phyloP scores from a whole-genome alignment of 2,113 vertebrate species.

The Empidonax alnorum region DNA sequence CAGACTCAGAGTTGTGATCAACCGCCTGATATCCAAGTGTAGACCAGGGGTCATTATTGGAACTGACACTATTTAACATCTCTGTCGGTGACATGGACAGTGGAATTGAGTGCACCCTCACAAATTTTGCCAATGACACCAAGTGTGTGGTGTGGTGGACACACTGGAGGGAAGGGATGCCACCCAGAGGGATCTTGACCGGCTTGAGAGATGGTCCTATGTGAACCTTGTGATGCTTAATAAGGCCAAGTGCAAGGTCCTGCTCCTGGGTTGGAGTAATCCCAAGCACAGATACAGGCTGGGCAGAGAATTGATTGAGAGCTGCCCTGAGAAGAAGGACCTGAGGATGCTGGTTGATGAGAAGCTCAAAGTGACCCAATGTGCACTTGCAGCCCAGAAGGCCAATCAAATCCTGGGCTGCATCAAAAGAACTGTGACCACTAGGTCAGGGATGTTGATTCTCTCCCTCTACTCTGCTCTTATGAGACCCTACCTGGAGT shows the following conservation, averaged over 20 bases:
- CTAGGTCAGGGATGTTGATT: not conserved
- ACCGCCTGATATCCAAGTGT: not conserved
- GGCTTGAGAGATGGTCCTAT: not conserved
- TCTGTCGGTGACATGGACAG: not conserved
- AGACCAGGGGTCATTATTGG: not conserved
- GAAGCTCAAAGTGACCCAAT: not conserved
- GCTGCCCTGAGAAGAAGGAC: not conserved
- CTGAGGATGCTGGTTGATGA: not conserved
- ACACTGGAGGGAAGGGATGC: not conserved
- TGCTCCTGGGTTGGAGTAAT: not conserved
- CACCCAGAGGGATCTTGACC: not conserved
- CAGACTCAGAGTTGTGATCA: not conserved
- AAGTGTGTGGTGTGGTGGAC: not conserved
- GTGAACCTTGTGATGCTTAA: too few species aligned
- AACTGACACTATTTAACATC: not conserved
- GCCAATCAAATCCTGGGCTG: not conserved
- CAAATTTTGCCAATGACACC: not conserved
- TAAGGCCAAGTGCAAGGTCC: not conserved
- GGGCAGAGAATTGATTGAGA: not conserved
- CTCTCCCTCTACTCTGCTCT: not conserved
- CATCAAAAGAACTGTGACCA: not conserved
- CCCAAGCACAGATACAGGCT: not conserved
- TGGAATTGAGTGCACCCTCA: accelerated
- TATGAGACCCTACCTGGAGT: not conserved
- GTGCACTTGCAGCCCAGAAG: not conserved